Conservation (phyloP, 2,113 vertebrate genomes). For the Cololabis saira region DNA sequence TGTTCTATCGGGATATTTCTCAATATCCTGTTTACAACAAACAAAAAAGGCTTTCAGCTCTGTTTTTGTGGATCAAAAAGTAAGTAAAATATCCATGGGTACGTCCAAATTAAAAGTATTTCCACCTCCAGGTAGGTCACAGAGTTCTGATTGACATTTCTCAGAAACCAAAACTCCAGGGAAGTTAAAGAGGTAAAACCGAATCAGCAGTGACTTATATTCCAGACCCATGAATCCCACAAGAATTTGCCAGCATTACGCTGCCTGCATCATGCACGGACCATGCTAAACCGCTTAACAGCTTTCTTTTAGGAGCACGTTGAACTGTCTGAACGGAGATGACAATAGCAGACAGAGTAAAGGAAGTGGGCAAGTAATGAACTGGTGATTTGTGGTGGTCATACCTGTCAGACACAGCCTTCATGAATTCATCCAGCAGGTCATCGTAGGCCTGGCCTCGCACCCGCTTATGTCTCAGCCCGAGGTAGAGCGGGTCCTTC, state of each 20-base stretch:
- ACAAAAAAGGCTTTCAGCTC: too few species aligned
- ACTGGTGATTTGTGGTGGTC: conserved; percentile 14
- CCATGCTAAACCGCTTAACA: conserved; percentile 51
- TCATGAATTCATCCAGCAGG: conserved; percentile 97
- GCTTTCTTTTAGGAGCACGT: conserved; percentile 46
- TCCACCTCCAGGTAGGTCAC: conserved; percentile 12
- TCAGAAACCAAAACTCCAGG: conserved; percentile 20
- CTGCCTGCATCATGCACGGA: conserved; percentile 6
- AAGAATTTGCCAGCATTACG: background rate
- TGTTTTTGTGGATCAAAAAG: too few species aligned
- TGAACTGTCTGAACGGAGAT: conserved; percentile 19
- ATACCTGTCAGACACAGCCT: conserved; percentile 93
- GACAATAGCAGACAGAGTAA: conserved; percentile 41
- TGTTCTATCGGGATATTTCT: too few species aligned
- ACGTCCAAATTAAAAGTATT: background rate
- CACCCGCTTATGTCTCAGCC: conserved; percentile 91
- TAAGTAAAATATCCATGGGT: too few species aligned
- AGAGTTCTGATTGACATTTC: conserved; percentile 14
- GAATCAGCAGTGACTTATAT: conserved; percentile 32
- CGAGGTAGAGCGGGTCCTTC: conserved; percentile 95
- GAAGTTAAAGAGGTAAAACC: conserved; percentile 30
- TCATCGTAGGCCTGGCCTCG: conserved; percentile 91
- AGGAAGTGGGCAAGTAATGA: conserved; percentile 37
- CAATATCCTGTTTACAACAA: too few species aligned
- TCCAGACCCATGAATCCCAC: conserved; percentile 40